phyloP scores from a whole-genome alignment of 2,113 vertebrate species.

The Tauraco erythrolophus region DNA sequence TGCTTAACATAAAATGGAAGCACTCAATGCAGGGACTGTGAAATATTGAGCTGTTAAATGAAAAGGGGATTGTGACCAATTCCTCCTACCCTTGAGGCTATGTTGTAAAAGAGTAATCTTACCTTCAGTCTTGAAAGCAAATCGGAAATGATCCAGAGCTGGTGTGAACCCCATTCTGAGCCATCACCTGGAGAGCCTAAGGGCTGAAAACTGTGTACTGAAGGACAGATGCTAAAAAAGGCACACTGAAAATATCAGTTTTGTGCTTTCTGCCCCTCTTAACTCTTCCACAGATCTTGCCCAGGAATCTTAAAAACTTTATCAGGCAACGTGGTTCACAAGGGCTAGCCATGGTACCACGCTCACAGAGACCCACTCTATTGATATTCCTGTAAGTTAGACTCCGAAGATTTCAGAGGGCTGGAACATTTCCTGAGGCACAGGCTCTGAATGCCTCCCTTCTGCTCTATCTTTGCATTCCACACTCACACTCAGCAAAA shows the following conservation, averaged over 20 bases:
- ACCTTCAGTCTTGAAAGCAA: neutral
- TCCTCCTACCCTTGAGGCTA: neutral
- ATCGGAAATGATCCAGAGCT: neutral
- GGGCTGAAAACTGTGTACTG: neutral
- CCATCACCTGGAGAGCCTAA: neutral
- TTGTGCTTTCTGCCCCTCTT: neutral
- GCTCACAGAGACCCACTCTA: neutral
- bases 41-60: neutral
- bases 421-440: neutral
- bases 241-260: neutral
- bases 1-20: neutral
- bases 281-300: neutral
- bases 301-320: neutral
- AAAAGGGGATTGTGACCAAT: neutral
- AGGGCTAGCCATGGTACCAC: neutral
- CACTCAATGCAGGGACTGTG: neutral
- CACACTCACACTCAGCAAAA: neutral
- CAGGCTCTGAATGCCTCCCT: neutral
- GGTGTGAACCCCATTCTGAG: neutral
- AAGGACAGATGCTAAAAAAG: neutral
- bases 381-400: neutral
- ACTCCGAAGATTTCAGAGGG: neutral
- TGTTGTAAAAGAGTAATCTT: neutral
- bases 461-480: accelerated
- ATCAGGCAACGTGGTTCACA: neutral